Percentiles rank a stretch among this genome's conserved stretches.
Conservation (phyloP, 2,797 vertebrate species). For the Novumbra hubbsi region DNA sequence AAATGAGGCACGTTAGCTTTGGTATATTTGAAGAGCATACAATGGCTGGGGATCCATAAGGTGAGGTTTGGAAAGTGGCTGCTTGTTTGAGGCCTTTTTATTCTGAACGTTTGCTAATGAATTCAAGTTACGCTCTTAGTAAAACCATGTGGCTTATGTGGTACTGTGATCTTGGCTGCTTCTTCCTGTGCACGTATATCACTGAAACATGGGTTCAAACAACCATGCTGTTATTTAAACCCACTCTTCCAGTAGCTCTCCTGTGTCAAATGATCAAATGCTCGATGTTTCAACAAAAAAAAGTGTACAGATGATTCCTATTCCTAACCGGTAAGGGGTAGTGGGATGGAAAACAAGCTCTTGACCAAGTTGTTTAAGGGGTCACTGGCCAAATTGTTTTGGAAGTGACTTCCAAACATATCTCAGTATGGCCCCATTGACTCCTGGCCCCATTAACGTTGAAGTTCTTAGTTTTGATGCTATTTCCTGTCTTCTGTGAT, state of each 20-base stretch:
- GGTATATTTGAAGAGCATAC: neutral
- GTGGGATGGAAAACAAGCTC: neutral
- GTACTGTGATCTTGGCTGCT: too few species aligned
- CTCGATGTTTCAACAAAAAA: too few species aligned
- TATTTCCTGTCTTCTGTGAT: neutral
- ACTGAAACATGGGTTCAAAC: too few species aligned
- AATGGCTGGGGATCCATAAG: neutral
- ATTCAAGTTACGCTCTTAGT: neutral
- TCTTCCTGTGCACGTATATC: too few species aligned
- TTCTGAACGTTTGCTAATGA: neutral
- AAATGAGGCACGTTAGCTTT: neutral
- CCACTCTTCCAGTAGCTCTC: too few species aligned
- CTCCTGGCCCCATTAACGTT: neutral
- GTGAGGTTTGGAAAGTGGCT: neutral
- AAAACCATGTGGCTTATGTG: neutral
- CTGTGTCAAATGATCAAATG: too few species aligned
- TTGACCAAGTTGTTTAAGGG: neutral
- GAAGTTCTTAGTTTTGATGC: neutral
- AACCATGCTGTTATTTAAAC: too few species aligned
- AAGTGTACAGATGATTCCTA: too few species aligned
- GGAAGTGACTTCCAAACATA: neutral
- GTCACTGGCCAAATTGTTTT: neutral
- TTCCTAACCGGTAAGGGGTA: too few species aligned
- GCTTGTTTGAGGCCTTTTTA: neutral
- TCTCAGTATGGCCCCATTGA: neutral